phyloP scores from a whole-genome alignment of 1,140 invertebrate species.

The Olivierus martensii region DNA sequence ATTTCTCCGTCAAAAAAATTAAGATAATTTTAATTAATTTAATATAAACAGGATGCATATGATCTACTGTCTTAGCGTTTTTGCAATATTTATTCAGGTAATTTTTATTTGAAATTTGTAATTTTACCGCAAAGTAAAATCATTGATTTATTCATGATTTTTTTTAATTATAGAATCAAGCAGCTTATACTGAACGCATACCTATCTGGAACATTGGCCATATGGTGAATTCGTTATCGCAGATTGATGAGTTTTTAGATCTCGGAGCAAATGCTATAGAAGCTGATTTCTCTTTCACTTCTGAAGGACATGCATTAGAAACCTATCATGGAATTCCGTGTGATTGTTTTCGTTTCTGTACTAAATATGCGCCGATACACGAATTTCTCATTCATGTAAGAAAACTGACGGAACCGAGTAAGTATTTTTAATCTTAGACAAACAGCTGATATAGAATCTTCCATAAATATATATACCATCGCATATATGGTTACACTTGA shows the following conservation, averaged over 20 bases:
- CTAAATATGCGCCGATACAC: conserved; percentile 14
- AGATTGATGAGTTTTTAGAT: conserved; percentile 17
- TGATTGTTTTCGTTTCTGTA: conserved; percentile 21
- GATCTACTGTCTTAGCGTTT: too few species aligned
- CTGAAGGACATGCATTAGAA: conserved; percentile 12
- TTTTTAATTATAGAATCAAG: too few species aligned
- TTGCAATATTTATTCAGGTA: too few species aligned
- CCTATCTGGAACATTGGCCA: conserved; percentile 22
- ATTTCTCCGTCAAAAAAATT: too few species aligned
- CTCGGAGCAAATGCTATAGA: conserved; percentile 21
- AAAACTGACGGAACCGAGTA: conserved; percentile 16
- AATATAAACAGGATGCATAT: too few species aligned
- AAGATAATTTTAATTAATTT: too few species aligned
- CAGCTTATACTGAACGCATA: too few species aligned
- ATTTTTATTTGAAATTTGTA: too few species aligned
- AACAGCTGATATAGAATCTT: neutral
- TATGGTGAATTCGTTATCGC: conserved; percentile 22
- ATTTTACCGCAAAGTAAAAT: too few species aligned
- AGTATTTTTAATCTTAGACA: neutral
- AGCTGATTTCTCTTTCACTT: conserved; percentile 18
- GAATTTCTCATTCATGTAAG: conserved; percentile 17
- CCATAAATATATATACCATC: conserved; percentile 11
- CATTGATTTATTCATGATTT: too few species aligned
- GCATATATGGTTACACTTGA: too few species aligned
- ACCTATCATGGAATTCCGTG: conserved; percentile 21